Percentiles rank a stretch among this genome's conserved stretches.
phyloP scores from a whole-genome alignment of 2,888 invertebrate genomes.

The Smittia aterrima region DNA sequence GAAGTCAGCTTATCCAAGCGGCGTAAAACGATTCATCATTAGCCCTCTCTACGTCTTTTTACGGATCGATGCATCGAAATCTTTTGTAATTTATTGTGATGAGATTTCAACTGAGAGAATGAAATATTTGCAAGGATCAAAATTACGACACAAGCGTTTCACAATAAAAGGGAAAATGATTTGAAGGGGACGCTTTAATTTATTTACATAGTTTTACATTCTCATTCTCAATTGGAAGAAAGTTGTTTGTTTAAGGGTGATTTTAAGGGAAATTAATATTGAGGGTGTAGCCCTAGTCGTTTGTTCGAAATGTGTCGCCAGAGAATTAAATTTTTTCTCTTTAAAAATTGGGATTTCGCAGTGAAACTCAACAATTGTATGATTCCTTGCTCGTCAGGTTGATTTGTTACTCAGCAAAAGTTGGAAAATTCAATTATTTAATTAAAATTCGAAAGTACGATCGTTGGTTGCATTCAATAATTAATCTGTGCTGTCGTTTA shows the following conservation, averaged over 20 bases:
- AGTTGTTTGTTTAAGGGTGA: constrained; percentile 30
- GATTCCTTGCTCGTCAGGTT: no score
- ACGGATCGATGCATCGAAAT: constrained; percentile 36
- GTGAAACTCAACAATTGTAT: no score
- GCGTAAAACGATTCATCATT: constrained; percentile 19
- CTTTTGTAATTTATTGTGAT: constrained; percentile 35
- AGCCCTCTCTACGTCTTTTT: constrained; percentile 10
- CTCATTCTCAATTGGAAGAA: constrained; percentile 13
- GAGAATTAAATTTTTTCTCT: background rate
- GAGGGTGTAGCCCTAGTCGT: background rate
- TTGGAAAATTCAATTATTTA: no score
- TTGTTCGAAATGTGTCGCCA: constrained; percentile 1
- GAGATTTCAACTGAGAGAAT: constrained; percentile 1
- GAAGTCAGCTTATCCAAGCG: background rate
- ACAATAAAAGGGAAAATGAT: background rate
- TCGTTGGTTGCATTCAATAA: no score
- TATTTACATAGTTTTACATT: constrained; percentile 39
- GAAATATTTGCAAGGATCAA: constrained; percentile 14
- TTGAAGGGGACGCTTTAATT: constrained; percentile 20
- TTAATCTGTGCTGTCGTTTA: no score
- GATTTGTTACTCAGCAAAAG: no score
- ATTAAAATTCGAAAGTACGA: no score
- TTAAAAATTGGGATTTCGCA: no score
- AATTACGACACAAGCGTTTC: constrained; percentile 16
- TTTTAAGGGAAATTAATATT: constrained; percentile 36